Evolutionary conservation across 2,888 invertebrate species (phyloP).

Genomic region (Standfussiana lucernea): DNA sequence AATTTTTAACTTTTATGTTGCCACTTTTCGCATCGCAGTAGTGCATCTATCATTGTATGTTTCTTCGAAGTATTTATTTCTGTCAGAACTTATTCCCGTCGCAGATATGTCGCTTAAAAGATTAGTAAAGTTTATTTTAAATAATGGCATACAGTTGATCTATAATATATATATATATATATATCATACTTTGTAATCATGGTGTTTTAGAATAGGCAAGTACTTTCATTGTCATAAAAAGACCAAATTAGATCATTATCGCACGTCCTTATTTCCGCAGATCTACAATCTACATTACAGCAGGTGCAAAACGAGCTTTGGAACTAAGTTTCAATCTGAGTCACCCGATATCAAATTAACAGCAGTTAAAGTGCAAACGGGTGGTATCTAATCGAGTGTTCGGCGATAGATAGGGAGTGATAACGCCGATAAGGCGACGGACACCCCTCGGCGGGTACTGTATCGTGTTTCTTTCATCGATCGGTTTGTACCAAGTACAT

Average conservation of each 20-base stretch:
- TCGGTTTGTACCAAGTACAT: conserved; percentile 24
- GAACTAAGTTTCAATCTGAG: conserved; percentile 38
- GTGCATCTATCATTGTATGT: background rate
- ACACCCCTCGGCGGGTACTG: conserved; percentile 44
- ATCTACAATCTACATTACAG: background rate
- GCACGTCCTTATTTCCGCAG: background rate
- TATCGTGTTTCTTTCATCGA: conserved; percentile 40
- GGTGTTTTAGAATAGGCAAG: background rate
- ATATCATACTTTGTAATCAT: no score
- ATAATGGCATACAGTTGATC: background rate
- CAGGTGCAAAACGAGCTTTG: conserved; percentile 22
- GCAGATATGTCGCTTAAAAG: background rate
- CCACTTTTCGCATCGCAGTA: background rate
- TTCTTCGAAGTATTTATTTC: background rate
- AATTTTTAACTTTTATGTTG: background rate
- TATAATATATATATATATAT: no score
- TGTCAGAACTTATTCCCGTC: background rate
- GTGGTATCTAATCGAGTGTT: conserved; percentile 52
- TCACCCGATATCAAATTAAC: conserved; percentile 55
- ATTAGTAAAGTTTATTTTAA: background rate
- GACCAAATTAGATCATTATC: background rate
- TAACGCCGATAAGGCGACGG: conserved; percentile 46
- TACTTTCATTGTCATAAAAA: background rate
- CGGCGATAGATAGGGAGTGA: conserved; percentile 36
- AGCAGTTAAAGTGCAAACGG: conserved; percentile 51